Evolutionary conservation across 2,797 vertebrate species (phyloP), one percentile per base, ranked within the genome.

Genomic region (Mareca strepera): DNA sequence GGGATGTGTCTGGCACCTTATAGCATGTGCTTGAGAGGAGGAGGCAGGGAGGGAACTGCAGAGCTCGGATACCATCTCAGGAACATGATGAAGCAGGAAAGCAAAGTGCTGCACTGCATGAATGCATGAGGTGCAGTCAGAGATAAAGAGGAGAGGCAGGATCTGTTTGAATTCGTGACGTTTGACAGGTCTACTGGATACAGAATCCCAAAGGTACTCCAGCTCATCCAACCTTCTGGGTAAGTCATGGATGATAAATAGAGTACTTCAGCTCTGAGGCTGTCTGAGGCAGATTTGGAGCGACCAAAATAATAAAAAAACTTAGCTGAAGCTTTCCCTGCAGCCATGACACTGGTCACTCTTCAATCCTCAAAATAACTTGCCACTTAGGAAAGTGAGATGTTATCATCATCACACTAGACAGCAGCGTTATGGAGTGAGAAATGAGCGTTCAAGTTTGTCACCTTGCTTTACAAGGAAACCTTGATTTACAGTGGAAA

Each of bases 1-100:
- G 93, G 95, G 86, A 84, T 93, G 95, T 73, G 95, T 96, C 96
- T 96, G 92, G 92, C 96, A 93, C 93, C 77, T 94, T 88, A 79
- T 67, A 91, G 64, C 75, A 82, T 89, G 86, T 94, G 94, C 86
- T 9, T 69, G 82, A 93, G 91, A 76, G 76, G 53, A 92, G 78
- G 35, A 86, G 46, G n/a, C 48, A 82, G 73, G 62, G 31, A 39
- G 44, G 59, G 69, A 93, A 7, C 18, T 69, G 82, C 83, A 69
- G 60, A 86, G 63, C 70, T 35, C 28, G 43, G 63, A 48, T 73
- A 79, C 78, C 58, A 66, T 72, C 80, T 59, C 85, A 80, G 70
- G 63, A 94, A 66, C 69, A 66, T 0, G 43, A 67, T 3, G 87
- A 62, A 88, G 35, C 20, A 73, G 86, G 86, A 82, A 76, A 82